A percentile compares a stretch with the other conserved stretches of the same genome.
Conservation (phyloP, 2,113 vertebrate species). For the Periophthalmodon schlosseri region DNA sequence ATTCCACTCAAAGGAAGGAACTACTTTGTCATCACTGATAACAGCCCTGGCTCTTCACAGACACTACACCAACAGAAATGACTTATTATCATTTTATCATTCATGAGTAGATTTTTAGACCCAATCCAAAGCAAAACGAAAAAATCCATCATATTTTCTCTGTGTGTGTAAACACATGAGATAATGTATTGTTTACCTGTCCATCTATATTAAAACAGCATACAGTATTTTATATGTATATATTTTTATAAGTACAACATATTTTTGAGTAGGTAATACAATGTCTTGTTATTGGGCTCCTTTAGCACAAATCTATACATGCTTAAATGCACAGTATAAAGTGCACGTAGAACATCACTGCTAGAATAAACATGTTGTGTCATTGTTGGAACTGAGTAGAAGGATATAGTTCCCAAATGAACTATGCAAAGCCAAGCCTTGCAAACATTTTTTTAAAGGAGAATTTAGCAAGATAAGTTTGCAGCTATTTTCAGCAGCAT, state of each 20-base stretch:
- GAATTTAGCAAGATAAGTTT: neutral
- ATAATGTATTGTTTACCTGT: neutral
- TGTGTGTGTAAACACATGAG: too few species aligned
- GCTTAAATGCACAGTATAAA: too few species aligned
- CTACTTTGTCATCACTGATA: conserved; percentile 90
- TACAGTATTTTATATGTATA: too few species aligned
- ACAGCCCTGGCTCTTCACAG: conserved; percentile 31
- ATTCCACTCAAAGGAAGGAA: conserved; percentile 84
- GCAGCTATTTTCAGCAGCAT: neutral
- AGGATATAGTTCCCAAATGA: neutral
- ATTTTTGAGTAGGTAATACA: too few species aligned
- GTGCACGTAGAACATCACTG: too few species aligned
- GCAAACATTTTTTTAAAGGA: neutral
- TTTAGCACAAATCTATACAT: neutral
- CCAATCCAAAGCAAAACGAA: too few species aligned
- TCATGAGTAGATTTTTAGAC: too few species aligned
- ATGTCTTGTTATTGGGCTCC: neutral
- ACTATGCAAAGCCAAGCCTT: neutral
- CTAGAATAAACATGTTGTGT: too few species aligned
- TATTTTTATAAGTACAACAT: too few species aligned
- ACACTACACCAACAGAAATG: neutral
- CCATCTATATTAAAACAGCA: neutral
- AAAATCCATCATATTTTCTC: too few species aligned
- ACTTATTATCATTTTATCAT: neutral
- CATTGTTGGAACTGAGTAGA: too few species aligned